Evolutionary conservation across 2,113 vertebrate species (phyloP).

Genomic region (Naja naja): DNA sequence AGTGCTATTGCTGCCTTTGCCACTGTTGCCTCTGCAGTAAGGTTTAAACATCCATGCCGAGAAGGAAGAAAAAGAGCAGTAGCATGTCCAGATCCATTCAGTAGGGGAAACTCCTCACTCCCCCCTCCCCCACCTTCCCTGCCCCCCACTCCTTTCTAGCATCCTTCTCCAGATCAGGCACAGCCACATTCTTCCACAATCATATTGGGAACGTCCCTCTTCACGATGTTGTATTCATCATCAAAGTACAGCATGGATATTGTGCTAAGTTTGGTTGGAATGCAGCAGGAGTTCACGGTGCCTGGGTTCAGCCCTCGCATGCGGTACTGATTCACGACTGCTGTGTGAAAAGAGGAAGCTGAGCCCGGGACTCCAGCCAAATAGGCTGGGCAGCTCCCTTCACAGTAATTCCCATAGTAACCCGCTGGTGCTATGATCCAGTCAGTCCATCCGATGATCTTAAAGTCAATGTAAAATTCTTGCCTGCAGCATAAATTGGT

Average conservation of each 20-base stretch:
- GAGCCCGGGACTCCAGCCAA: constrained; percentile 96
- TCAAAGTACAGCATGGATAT: constrained; percentile 99
- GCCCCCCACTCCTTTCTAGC: constrained; percentile 41
- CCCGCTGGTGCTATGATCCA: constrained; percentile 99
- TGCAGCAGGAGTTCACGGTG: constrained; percentile 97
- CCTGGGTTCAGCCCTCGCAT: constrained; percentile 96
- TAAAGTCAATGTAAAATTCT: constrained; percentile 99
- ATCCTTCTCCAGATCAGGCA: constrained; percentile 77
- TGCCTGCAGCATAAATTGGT: constrained; percentile 96
- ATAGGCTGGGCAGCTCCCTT: constrained; percentile 97
- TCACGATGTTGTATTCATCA: constrained; percentile 98
- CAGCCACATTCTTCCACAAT: constrained; percentile 99
- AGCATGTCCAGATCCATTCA: constrained; percentile 64
- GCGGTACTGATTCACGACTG: constrained; percentile 98
- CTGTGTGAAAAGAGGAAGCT: constrained; percentile 96
- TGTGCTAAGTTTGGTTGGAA: constrained; percentile 98
- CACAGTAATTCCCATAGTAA: constrained; percentile 98
- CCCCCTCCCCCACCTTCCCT: not conserved
- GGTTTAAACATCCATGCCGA: constrained; percentile 60
- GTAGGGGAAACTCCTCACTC: constrained; percentile 49
- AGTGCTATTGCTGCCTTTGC: constrained; percentile 14
- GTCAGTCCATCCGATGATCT: constrained; percentile 97
- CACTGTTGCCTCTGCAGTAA: constrained; percentile 53
- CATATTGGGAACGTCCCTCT: constrained; percentile 99
- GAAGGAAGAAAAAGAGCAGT: constrained; percentile 61